These are phyloP conservation scores for Sphenopsis melanotis DNA, from an alignment of 2,797 vertebrate species.

Conservation along the genomic window DNA sequence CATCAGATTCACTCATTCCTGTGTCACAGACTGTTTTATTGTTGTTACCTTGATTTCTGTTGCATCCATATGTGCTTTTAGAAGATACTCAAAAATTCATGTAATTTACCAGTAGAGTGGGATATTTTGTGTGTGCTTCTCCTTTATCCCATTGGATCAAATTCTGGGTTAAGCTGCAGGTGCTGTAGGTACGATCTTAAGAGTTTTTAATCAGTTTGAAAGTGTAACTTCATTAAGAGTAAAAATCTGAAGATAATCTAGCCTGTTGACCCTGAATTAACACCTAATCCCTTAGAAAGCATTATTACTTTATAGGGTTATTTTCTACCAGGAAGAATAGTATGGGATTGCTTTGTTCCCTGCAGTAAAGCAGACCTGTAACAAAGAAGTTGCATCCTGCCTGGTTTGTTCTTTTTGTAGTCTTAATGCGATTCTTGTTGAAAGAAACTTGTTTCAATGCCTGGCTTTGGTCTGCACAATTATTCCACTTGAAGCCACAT, in stretches of 20 bases:
- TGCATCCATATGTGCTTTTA: not conserved
- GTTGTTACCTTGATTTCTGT: not conserved
- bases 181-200: not conserved
- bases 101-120: not conserved
- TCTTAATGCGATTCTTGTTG: not conserved
- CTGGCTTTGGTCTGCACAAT: not conserved
- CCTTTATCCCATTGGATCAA: not conserved
- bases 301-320: not conserved
- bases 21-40: not conserved
- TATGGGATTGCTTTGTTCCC: not conserved
- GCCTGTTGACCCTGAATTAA: not conserved
- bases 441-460: not conserved
- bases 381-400: not conserved
- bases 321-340: not conserved
- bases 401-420: not conserved
- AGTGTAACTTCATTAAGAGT: not conserved
- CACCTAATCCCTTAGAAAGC: not conserved
- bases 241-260: not conserved
- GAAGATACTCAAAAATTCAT: not conserved
- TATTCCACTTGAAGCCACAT: not conserved
- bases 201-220: not conserved
- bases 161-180: not conserved
- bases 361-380: not conserved
- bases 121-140: not conserved
- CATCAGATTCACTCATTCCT: not conserved